Base-by-base conservation (phyloP, 2,113 vertebrate species). In the Gasterosteus nipponicus region DNA sequence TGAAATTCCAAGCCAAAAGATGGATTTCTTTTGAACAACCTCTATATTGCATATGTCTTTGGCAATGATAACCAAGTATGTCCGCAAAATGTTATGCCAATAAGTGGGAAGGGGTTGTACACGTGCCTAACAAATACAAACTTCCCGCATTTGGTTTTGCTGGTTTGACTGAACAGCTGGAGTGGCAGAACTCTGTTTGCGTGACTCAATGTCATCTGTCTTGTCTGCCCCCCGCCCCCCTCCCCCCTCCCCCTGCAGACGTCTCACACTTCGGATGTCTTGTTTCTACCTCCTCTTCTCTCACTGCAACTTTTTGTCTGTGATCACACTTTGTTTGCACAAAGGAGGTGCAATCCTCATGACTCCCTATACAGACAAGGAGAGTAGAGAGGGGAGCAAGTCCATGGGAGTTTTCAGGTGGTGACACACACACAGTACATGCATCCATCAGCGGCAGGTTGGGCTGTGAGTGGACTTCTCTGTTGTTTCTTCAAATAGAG, bases 361-460 rank as follows among this genome's bases (percentile, higher is more conserved):
- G 22, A 56, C 12, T 18, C 3, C 3, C n/a, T 33, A 46, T 42
- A 84, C 85, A 77, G 18, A 68, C 64, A 54, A 56, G 39, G 38
- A 72, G 18, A 61, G 16, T 9, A 16, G 44, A n/a, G 42, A 46
- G 12, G n/a, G n/a, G 58, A 79, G 63, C 62, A 63, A 58, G 75
- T 86, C 75, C 53, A 10, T 68, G 65, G 67, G 67, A 61, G 41
- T 63, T 84, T 73, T 76, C 69, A 88, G 82, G 85, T 84, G 67
- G 57, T 75, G 77, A 60, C 33, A 38, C 58, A 46, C 58, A 53
- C 73, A 29, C 10, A 68, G 35, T 0, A 16, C 31, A 79, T 38
- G 11, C 41, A 49, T 2, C 15, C 59, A 35, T 44, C 26, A 22
- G 5, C 0, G 53, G 39, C 33, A 69, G 54, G 47, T 59, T 58